Percentiles rank a stretch among this genome's conserved stretches.
Evolutionary conservation across 2,888 invertebrate species (phyloP).

Genomic region (Mantis religiosa): DNA sequence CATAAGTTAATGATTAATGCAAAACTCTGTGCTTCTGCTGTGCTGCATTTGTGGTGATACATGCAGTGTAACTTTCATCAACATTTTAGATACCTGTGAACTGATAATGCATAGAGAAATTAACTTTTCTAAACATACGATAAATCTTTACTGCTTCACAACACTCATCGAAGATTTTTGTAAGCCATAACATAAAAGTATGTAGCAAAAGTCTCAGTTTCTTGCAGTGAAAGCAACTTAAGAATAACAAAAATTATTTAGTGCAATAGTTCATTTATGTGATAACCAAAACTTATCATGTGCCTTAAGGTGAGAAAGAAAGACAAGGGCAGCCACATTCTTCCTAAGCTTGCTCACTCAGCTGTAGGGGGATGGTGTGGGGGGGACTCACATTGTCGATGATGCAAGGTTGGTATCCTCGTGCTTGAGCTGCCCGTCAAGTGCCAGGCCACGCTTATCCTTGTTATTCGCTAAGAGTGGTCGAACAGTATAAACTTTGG

Average conservation of each 20-base stretch:
- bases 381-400: constrained; percentile 71
- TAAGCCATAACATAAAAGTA: not conserved
- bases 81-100: not conserved
- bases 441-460: constrained; percentile 77
- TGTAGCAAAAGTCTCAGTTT: not conserved
- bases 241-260: not conserved
- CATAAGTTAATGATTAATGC: too few relatives aligned
- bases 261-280: not conserved
- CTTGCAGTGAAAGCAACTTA: not conserved
- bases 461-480: constrained; percentile 77
- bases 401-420: constrained; percentile 86
- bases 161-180: not conserved
- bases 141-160: not conserved
- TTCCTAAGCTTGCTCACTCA: not conserved
- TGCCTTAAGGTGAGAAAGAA: not conserved
- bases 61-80: not conserved
- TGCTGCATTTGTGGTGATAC: not conserved
- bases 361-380: not conserved
- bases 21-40: not conserved
- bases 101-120: not conserved
- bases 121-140: not conserved
- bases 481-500: constrained; percentile 75
- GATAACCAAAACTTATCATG: not conserved
- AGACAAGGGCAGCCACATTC: not conserved
- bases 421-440: constrained; percentile 82